phyloP scores from a whole-genome alignment of 2,113 vertebrate genomes.

The Microcebus griseorufus region DNA sequence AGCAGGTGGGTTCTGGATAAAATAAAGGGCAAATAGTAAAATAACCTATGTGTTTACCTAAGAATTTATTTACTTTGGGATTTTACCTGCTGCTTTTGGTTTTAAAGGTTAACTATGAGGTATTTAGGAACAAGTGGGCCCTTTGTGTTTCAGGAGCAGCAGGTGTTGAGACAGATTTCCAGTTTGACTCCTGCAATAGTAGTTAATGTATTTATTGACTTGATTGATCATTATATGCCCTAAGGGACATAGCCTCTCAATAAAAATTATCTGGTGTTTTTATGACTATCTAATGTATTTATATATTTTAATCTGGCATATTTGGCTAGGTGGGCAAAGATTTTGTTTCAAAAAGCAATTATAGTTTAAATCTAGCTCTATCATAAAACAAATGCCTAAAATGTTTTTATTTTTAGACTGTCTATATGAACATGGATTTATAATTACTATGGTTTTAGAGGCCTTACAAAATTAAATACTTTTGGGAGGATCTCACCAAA shows the following conservation, averaged over 20 bases:
- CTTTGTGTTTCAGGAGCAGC: constrained; percentile 80
- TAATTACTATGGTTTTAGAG: neutral
- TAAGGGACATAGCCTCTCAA: constrained; percentile 47
- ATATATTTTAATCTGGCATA: constrained; percentile 54
- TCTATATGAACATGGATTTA: neutral
- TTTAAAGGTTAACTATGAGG: constrained; percentile 75
- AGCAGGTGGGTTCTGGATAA: constrained; percentile 54
- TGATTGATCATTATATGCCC: constrained; percentile 63
- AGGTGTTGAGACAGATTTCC: constrained; percentile 79
- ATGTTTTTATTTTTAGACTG: neutral
- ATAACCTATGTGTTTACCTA: constrained; percentile 61
- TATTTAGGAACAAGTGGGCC: constrained; percentile 68
- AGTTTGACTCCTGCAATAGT: constrained; percentile 59
- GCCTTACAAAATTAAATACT: neutral
- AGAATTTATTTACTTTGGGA: constrained; percentile 74
- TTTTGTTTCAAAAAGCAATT: neutral
- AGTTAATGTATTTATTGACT: constrained; percentile 71
- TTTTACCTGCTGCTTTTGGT: constrained; percentile 75
- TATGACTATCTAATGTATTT: constrained; percentile 60
- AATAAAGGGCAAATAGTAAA: constrained; percentile 53
- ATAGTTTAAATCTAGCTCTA: neutral
- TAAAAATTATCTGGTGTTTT: constrained; percentile 66
- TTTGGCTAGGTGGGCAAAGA: constrained; percentile 11
- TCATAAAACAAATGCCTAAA: constrained; percentile 20
- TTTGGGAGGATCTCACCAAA: neutral